Evolutionary conservation across 2,797 vertebrate species (phyloP).

Genomic region (Euthynnus affinis): DNA sequence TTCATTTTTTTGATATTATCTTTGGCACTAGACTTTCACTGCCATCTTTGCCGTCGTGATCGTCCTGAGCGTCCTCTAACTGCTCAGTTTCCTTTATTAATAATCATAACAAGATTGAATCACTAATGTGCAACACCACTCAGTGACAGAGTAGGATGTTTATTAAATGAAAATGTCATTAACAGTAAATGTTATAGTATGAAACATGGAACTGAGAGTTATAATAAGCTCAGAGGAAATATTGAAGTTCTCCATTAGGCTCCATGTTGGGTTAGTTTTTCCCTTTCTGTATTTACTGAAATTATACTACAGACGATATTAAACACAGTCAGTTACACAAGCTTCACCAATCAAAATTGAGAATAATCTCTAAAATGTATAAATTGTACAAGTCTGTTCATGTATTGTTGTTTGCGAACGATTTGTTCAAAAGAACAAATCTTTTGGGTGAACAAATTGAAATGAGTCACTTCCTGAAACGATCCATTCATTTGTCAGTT

Average conservation of each 20-base stretch:
- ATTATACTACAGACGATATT: slow-evolving; percentile 1
- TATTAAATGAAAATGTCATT: slow-evolving; percentile 56
- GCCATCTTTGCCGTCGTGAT: slow-evolving; percentile 18
- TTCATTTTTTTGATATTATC: not conserved
- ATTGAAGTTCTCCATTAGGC: slow-evolving; percentile 23
- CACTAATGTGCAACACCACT: slow-evolving; percentile 30
- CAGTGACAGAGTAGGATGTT: slow-evolving; percentile 20
- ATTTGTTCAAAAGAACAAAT: too few relatives aligned
- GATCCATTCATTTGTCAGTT: too few relatives aligned
- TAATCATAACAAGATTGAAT: slow-evolving; percentile 30
- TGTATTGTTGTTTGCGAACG: too few relatives aligned
- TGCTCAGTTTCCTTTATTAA: slow-evolving; percentile 48
- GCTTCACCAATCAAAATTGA: slow-evolving; percentile 3
- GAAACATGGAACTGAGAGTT: slow-evolving; percentile 36
- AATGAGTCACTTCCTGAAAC: too few relatives aligned
- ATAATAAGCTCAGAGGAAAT: slow-evolving; percentile 44
- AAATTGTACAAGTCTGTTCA: too few relatives aligned
- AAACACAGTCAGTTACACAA: slow-evolving; percentile 12
- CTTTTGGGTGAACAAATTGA: too few relatives aligned
- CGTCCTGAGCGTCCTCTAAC: slow-evolving; percentile 6
- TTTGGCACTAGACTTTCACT: slow-evolving; percentile 6
- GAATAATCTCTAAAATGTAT: slow-evolving; percentile 3
- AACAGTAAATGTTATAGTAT: slow-evolving; percentile 27
- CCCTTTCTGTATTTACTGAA: slow-evolving; percentile 13
- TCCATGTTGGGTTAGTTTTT: slow-evolving; percentile 27